These are phyloP conservation scores for Ophion slaviceki DNA, from an alignment of 2,888 invertebrate genomes.

Conservation along the genomic window DNA sequence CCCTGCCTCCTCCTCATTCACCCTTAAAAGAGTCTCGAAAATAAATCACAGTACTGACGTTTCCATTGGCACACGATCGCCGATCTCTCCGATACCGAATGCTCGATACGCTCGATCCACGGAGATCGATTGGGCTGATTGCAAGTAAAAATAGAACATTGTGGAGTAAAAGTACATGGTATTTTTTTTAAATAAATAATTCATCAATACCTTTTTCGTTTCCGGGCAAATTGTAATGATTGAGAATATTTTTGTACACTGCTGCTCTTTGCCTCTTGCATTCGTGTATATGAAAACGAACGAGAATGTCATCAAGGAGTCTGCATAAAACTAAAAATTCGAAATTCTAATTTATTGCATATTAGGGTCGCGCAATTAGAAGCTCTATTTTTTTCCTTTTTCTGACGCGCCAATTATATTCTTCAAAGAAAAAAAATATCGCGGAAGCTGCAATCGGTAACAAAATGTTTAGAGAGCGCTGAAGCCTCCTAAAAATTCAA, in stretches of 20 bases:
- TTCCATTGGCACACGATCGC: constrained; percentile 3
- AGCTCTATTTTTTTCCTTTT: too few relatives aligned
- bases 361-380: too few relatives aligned
- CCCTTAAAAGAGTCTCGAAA: constrained; percentile 17
- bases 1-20: not conserved
- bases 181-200: not conserved
- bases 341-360: too few relatives aligned
- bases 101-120: not conserved
- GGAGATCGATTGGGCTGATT: not conserved
- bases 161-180: not conserved
- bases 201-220: not conserved
- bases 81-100: constrained; percentile 36
- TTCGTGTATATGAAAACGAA: not conserved
- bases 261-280: not conserved
- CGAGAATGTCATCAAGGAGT: not conserved
- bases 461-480: too few relatives aligned
- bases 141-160: constrained; percentile 11
- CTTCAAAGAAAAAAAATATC: too few relatives aligned
- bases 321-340: too few relatives aligned
- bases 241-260: not conserved
- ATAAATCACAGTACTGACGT: constrained; percentile 52
- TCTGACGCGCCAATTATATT: too few relatives aligned
- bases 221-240: not conserved
- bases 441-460: too few relatives aligned
- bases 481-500: too few relatives aligned